Percentiles rank a stretch among this genome's conserved stretches.
These are phyloP conservation scores for Leptinotarsa defecta DNA, from an alignment of 1,140 invertebrate species.

Conservation along the genomic window DNA sequence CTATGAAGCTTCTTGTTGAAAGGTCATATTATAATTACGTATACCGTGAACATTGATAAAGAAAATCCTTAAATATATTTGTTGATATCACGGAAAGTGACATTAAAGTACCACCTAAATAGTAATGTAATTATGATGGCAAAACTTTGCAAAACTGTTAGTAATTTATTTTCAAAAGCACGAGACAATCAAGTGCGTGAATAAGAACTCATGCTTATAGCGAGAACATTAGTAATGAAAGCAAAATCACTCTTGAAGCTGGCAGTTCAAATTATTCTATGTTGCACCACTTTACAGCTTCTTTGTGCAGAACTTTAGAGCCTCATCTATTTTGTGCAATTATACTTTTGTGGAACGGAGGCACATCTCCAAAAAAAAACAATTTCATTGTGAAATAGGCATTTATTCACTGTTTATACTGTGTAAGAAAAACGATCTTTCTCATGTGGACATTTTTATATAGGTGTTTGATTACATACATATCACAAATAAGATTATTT, in stretches of 20 bases:
- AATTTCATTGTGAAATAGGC: slow-evolving; percentile 36
- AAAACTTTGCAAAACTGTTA: slow-evolving; percentile 32
- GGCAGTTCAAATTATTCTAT: slow-evolving; percentile 20
- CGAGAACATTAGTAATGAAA: slow-evolving; percentile 15
- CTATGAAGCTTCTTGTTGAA: slow-evolving; percentile 28
- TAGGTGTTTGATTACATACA: slow-evolving; percentile 45
- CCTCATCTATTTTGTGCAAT: slow-evolving; percentile 15
- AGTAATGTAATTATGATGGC: slow-evolving; percentile 29
- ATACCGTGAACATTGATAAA: neutral
- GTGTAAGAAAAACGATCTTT: slow-evolving; percentile 33
- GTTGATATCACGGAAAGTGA: slow-evolving; percentile 2
- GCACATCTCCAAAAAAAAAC: slow-evolving; percentile 1
- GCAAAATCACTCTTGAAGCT: slow-evolving; percentile 8
- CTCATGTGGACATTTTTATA: slow-evolving; percentile 46
- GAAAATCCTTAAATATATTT: neutral
- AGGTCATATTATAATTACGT: slow-evolving; percentile 21
- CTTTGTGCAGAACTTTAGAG: slow-evolving; percentile 25
- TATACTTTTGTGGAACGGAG: neutral
- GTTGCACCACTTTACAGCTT: slow-evolving; percentile 27
- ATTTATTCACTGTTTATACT: slow-evolving; percentile 34
- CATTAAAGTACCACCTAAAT: slow-evolving; percentile 20
- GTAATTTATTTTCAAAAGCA: slow-evolving; percentile 36
- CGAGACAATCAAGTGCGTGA: slow-evolving; percentile 49
- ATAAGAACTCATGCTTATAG: slow-evolving; percentile 26
- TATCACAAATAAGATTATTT: slow-evolving; percentile 44